Evolutionary conservation across 1,140 invertebrate genomes (phyloP).

Genomic region (Drosophila bifasciata): DNA sequence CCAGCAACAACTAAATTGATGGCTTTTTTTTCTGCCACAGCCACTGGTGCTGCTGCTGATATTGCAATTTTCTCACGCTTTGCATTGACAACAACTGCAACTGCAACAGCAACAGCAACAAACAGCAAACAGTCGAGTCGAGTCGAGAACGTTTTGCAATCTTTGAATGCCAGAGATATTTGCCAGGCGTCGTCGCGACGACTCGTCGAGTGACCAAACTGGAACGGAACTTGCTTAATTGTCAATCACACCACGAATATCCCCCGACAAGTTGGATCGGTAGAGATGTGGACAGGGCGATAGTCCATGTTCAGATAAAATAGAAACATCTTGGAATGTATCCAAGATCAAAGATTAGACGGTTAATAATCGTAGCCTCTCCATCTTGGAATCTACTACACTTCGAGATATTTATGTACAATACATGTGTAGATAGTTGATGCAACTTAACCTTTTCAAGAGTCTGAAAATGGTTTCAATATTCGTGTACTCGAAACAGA

Average conservation of each 20-base stretch:
- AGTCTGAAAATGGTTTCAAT: no score
- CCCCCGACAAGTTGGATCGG: not conserved
- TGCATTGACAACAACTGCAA: conserved; percentile 53
- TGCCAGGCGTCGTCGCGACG: conserved; percentile 14
- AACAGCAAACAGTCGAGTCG: conserved; percentile 12
- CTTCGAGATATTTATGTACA: no score
- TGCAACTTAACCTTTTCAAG: no score
- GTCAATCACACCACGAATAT: conserved; percentile 34
- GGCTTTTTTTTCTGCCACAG: conserved; percentile 28
- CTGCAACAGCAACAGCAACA: conserved; percentile 27
- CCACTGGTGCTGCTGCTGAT: conserved; percentile 8
- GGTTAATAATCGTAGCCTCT: no score
- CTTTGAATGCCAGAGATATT: conserved; percentile 44
- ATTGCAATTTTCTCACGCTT: conserved; percentile 56
- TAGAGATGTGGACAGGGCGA: no score
- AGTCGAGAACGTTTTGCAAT: conserved; percentile 46
- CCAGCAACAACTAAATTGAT: conserved; percentile 42
- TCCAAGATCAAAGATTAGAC: no score
- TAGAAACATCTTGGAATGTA: no score
- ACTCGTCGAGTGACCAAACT: conserved; percentile 48
- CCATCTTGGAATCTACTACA: no score
- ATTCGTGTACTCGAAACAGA: no score
- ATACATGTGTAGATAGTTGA: no score
- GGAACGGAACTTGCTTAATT: conserved; percentile 76
- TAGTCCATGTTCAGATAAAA: no score